These are phyloP conservation scores for Pseudochirops cupreus DNA, from an alignment of 2,797 vertebrate species.

Conservation along the genomic window DNA sequence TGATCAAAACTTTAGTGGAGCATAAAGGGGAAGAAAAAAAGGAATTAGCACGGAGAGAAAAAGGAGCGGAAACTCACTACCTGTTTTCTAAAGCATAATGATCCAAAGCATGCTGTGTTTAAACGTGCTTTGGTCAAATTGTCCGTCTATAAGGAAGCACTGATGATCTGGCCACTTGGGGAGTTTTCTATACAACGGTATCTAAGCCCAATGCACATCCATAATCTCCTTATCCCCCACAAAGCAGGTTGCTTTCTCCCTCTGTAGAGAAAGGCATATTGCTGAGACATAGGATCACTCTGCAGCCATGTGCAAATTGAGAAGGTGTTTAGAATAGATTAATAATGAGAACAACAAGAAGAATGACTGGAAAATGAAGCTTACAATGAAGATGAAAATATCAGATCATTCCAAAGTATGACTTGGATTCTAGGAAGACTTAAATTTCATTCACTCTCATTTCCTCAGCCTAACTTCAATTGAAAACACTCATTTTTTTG, in stretches of 20 bases:
- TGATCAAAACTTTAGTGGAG: slow-evolving; percentile 60
- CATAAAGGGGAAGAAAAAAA: slow-evolving; percentile 40
- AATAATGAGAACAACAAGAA: background rate
- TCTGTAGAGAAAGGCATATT: background rate
- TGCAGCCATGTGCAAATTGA: background rate
- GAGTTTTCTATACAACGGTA: background rate
- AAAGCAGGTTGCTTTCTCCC: background rate
- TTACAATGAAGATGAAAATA: background rate
- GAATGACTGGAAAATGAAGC: background rate
- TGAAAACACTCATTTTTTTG: background rate
- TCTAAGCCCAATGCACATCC: background rate
- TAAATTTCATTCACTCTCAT: background rate
- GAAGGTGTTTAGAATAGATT: background rate
- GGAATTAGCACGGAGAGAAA: background rate
- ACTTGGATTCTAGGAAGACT: background rate
- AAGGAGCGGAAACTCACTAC: too few relatives aligned
- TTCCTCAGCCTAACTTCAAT: background rate
- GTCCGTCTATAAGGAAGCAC: background rate
- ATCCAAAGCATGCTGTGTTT: background rate
- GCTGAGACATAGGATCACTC: background rate
- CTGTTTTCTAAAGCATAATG: slow-evolving; percentile 9
- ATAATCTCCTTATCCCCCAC: background rate
- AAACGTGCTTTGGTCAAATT: slow-evolving; percentile 14
- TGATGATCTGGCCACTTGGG: background rate
- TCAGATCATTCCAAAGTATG: background rate